Base-by-base conservation (phyloP, 2,113 vertebrate genomes). In the Oplegnathus fasciatus region DNA sequence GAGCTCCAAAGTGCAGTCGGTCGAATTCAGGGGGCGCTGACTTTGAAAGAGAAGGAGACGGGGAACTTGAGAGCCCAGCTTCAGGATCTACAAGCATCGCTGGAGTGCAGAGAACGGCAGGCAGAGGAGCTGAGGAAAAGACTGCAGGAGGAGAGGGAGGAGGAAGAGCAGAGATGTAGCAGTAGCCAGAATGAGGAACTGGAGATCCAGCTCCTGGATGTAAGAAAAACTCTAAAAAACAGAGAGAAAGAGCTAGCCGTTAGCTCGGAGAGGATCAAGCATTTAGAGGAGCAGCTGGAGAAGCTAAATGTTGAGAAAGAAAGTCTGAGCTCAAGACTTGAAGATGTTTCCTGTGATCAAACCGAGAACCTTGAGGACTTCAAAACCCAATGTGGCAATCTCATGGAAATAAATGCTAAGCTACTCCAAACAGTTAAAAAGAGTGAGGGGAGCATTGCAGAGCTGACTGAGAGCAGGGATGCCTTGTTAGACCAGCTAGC, bases 1-100 rank as follows among this genome's bases (percentile, higher is more conserved):
- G 94, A 87, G 9, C 89, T 96, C 69, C 92, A 94, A 50, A 86
- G 85, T 17, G 95, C 95, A 20, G 85, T 94, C 0, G 92, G 94
- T 46, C 92, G 83, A 0, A 95, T 97, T 84, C 95, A 94, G 84
- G 95, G 96, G 20, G 94, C 95, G 1, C 86, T 97, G 30, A 93
- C 91, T 1, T 58, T 91, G 69, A 97, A 97, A 93, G 96, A 94
- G 78, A 94, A 96, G 80, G 96, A 98, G 86, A 77, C 94, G 0
- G 88, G 94, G 72, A 96, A 97, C 89, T 93, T 98, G 30, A 95
- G 93, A 75, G 94, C 84, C 40, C 97, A 97, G 92, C 94, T 98
- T 42, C 96, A 93, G 77, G 95, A 95, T 75, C 90, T 94, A 0
- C 94, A 96, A 65, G 91, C 89, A 18, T 96, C 90, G 17, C 62